Conservation (phyloP, 1,140 invertebrate genomes). For the Heliconius eleuchia region DNA sequence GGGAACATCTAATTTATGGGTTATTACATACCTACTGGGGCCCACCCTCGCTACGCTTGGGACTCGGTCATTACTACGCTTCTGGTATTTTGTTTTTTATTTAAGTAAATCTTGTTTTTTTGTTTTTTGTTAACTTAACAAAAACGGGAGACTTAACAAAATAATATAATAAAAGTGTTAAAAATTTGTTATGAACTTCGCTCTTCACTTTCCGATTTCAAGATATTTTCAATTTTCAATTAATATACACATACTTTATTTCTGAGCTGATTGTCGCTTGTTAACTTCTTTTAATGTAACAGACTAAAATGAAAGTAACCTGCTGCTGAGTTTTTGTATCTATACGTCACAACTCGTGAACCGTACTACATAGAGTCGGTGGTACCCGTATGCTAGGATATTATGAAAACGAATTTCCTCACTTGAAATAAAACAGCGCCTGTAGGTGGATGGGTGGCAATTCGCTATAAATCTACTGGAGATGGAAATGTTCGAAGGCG, state of each 20-base stretch:
- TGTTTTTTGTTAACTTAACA: too few species aligned
- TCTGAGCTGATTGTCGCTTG: too few species aligned
- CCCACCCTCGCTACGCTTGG: background rate
- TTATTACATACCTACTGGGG: constrained; percentile 5
- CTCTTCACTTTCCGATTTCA: too few species aligned
- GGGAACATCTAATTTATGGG: constrained; percentile 10
- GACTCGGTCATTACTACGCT: background rate
- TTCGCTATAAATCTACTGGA: constrained; percentile 64
- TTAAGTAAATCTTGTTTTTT: background rate
- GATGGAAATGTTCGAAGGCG: constrained; percentile 58
- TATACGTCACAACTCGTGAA: too few species aligned
- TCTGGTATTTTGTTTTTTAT: background rate
- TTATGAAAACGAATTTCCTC: constrained; percentile 56
- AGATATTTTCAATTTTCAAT: too few species aligned
- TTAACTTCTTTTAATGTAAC: too few species aligned
- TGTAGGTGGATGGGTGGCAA: constrained; percentile 56
- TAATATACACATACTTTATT: too few species aligned
- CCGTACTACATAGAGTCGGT: background rate
- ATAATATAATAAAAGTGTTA: too few species aligned
- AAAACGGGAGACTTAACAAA: too few species aligned
- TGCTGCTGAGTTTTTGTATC: too few species aligned
- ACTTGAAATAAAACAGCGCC: constrained; percentile 61
- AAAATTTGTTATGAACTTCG: too few species aligned
- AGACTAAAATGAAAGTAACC: too few species aligned
- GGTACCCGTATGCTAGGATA: constrained; percentile 4